Base-by-base conservation (phyloP, 1,140 invertebrate genomes). In the Drosophila malerkotliana region DNA sequence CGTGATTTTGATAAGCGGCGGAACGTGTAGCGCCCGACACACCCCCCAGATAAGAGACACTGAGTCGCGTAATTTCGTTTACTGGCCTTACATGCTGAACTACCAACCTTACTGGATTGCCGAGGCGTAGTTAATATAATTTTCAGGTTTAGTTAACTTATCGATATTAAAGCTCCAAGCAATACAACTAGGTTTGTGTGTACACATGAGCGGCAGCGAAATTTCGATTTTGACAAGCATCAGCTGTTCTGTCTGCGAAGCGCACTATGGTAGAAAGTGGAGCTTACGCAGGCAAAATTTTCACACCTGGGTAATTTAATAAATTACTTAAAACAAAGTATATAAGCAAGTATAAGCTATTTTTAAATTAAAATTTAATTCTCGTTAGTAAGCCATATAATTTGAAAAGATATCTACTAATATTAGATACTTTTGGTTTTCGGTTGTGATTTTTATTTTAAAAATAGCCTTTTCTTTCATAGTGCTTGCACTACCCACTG, bases 1-100 rank as follows among this genome's bases (percentile, higher is more conserved):
- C 82, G 83, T 87, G 74, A 63, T 77, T 75, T 78, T 85, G 82
- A 87, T 87, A 87, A 87, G 83, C 69, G 53, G 62, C 71, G 71
- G 88, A 87, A 88, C 82, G 79, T 87, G 82, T 55, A 67, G 47
- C 37, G 21, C 30, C 32, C 47, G 73, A 81, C 78, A 87, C 83
- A 79, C 82, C 82, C 64, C 51, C 52, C 32, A 14, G 57, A 75
- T 76, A 76, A 69, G 51, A 12, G 47, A 68, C 72, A 68, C 49
- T 76, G 64, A 9, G 34, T 30, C 7, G 15, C 34, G 9, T 60
- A 68, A 76, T 37, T 41, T 18, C 74, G 28, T 28, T 1, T 7
- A 64, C 72, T 74, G 18, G 18, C 14, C 3, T 28, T 45, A n/a
- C n/a, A 28, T 1, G 21, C 21, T 37, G 5, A 5, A 0, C 26